Evolutionary conservation across 2,797 vertebrate genomes (phyloP), one percentile per base, ranked within the genome.

Genomic region (Distichodus sexfasciatus): DNA sequence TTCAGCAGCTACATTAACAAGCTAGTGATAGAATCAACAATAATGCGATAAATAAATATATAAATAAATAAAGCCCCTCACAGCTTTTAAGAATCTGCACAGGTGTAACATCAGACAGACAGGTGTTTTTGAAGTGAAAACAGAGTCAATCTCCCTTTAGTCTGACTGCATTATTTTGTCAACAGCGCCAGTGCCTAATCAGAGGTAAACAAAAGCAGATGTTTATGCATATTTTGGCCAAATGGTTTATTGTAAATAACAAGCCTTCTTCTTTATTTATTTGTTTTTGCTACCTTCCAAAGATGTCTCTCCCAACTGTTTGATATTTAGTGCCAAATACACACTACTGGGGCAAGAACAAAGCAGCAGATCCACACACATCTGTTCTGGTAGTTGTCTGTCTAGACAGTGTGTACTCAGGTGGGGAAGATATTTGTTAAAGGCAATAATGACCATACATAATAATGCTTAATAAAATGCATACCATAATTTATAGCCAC

Each of bases 1-100:
- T 35, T 44, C 15, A 29, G 29, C 76, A 74, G 89, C 84, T 81
- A 70, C 78, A 82, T 82, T 85, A 87, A 85, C 84, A 84, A 83
- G 85, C 80, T 81, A 63, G 77, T 85, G 85, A 87, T 83, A 84
- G 77, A 83, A 48, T 26, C 10, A 26, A 48, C 23, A 14, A 4
- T 4, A 35, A 35, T 35, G 55, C 50, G 47, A 36, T 19, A 44
- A n/a, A 3, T 19, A 3, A 4, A 17, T 9, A 48, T 23, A 60
- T 47, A 60, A 14, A 38, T n/a, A 3, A 33, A 15, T 14, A 53
- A 35, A 41, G 14, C 44, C 38, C 28, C 24, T 17, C 26, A 17
- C 2, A n/a, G 9, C 19, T 35, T 9, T 35, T 51, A 51, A 15
- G 48, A 51, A 51, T 29, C 26, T n/a, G 15, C 50, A 53, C 50